Conservation (phyloP, 1,140 invertebrate species). For the Trigoniulus corallinus region DNA sequence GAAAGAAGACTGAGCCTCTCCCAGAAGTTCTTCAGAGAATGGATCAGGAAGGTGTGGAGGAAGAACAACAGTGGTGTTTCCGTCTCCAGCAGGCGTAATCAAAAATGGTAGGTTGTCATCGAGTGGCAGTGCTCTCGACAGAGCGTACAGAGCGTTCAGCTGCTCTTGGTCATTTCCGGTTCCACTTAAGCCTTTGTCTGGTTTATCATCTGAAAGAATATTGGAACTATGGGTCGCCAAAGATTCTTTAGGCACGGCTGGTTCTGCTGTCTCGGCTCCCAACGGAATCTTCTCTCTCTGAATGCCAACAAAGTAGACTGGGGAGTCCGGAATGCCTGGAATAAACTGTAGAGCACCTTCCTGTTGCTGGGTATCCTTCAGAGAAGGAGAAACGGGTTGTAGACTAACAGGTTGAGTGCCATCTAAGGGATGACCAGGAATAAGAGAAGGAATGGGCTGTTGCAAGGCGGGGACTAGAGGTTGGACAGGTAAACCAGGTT, state of each 20-base stretch:
- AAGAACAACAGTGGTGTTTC: neutral
- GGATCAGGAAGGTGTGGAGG: neutral
- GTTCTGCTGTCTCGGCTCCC: too few species aligned
- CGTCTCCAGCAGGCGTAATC: neutral
- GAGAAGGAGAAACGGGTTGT: neutral
- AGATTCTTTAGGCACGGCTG: neutral
- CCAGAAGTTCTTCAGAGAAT: neutral
- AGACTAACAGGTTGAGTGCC: neutral
- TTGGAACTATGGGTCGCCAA: neutral
- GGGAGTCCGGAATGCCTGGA: slow-evolving; percentile 1
- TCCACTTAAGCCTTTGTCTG: neutral
- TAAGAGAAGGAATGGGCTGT: neutral
- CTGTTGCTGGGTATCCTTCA: neutral
- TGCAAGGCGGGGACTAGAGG: too few species aligned
- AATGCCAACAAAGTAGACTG: slow-evolving; percentile 6
- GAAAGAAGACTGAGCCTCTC: neutral
- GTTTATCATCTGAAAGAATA: neutral
- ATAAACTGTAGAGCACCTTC: neutral
- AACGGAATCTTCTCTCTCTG: neutral
- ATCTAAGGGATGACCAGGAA: neutral
- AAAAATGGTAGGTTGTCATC: neutral
- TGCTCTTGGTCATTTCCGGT: neutral
- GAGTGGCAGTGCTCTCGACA: slow-evolving; percentile 2
- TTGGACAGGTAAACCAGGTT: too few species aligned
- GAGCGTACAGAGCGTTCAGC: slow-evolving; percentile 1